Evolutionary conservation across 1,140 invertebrate species (phyloP).

Genomic region (Drosophila quadrilineata): DNA sequence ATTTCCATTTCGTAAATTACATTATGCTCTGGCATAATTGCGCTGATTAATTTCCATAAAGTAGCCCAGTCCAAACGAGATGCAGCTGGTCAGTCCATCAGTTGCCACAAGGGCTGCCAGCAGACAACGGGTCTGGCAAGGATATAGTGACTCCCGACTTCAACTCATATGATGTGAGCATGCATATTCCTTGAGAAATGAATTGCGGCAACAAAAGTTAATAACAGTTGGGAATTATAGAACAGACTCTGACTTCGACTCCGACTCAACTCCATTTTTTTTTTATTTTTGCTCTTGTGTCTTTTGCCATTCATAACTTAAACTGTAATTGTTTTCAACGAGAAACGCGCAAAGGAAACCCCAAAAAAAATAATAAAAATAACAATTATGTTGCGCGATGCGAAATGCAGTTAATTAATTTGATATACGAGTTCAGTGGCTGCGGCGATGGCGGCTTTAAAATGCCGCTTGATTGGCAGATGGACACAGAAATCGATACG

Average conservation of each 20-base stretch:
- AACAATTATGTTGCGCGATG: conserved; percentile 44
- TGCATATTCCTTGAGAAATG: conserved; percentile 41
- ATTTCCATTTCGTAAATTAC: conserved; percentile 69
- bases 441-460: no score
- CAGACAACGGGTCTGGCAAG: no score
- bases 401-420: not conserved
- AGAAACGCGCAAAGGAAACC: conserved; percentile 14
- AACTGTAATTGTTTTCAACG: conserved; percentile 61
- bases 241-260: no score
- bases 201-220: conserved; percentile 65
- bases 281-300: conserved; percentile 27
- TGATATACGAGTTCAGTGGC: no score
- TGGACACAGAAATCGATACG: no score
- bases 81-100: conserved; percentile 1
- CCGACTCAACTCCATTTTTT: conserved; percentile 35
- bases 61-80: conserved; percentile 14
- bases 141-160: not conserved
- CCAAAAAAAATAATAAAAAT: conserved; percentile 48
- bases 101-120: no score
- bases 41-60: conserved; percentile 78
- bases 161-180: not conserved
- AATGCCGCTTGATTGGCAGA: no score
- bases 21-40: conserved; percentile 67
- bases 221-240: conserved; percentile 43
- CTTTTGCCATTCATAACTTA: no score